Evolutionary conservation across 2,797 vertebrate species (phyloP), one percentile per base, ranked within the genome.

Genomic region (Salmo trutta): DNA sequence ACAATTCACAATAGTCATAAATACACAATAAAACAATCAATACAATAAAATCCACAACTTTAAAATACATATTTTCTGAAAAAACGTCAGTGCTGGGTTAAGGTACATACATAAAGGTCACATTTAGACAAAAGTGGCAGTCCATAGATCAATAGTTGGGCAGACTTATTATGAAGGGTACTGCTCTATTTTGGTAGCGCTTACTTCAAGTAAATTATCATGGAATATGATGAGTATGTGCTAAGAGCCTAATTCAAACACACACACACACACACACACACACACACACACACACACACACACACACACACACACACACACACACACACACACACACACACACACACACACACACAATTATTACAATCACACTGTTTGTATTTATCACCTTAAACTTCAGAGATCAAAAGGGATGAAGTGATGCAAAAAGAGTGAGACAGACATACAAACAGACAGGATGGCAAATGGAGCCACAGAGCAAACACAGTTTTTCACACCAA

Each of bases 361-460:
- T 69, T 54, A 62, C 0, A 71, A 41, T 76, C 85, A 76, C 85
- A 82, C 79, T 14, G 77, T 81, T 71, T 82, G 74, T 82, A 77
- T 52, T 85, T 85, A 77, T 24, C 56, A 85, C 85, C 29, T 53
- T 41, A 41, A 41, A 41, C 36, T 41, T 41, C 14, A 83, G 64
- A 81, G 65, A 31, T 80, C 15, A 54, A 76, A 86, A 79, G 24
- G 62, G 62, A 31, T 3, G 16, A 14, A 33, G 73, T 3, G 79
- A 87, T 76, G 7, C 86, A 86, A 83, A 88, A 85, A 87, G 90
- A 71, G 89, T 83, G 83, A 91, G 90, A 91, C 87, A 81, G 33
- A 5, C 36, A 41, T 7, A 41, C 36, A 41, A 81, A 85, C 87
- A 83, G 82, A 84, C 5, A 71, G 71, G 69, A 76, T 17, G 83